Evolutionary conservation across 37 sponge, comb jelly and placozoan genomes (phyloP).

Genomic region (Diacarnus erythraeanus): DNA sequence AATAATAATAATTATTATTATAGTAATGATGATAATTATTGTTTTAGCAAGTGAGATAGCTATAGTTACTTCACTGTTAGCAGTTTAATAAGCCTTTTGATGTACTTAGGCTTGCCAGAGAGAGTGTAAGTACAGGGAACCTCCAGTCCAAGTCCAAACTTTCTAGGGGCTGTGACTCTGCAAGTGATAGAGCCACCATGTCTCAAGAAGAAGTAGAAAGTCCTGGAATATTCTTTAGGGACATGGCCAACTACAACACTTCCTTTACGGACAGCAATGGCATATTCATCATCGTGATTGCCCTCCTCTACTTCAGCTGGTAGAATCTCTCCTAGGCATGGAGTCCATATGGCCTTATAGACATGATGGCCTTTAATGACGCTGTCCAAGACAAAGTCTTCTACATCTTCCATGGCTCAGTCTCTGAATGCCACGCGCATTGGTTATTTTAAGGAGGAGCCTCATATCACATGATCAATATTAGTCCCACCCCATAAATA

Average conservation of each 20-base stretch:
- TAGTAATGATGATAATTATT: too few species aligned
- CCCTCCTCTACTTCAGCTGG: conserved; percentile 17
- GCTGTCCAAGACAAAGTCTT: neutral
- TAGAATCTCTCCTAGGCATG: conserved; percentile 23
- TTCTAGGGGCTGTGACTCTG: conserved; percentile 44
- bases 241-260: conserved; percentile 36
- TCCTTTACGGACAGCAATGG: conserved; percentile 22
- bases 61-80: too few species aligned
- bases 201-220: conserved; percentile 38
- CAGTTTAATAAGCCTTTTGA: neutral
- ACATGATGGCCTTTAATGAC: conserved; percentile 25
- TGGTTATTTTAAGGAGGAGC: neutral
- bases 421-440: neutral
- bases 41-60: too few species aligned
- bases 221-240: conserved; percentile 12
- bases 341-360: conserved; percentile 32
- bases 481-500: too few species aligned
- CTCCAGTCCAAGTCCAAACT: conserved; percentile 32
- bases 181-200: conserved; percentile 30
- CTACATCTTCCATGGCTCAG: neutral
- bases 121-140: conserved; percentile 37
- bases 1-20: too few species aligned
- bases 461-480: neutral
- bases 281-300: conserved; percentile 35
- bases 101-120: conserved; percentile 21